Percentiles rank a stretch among this genome's conserved stretches.
Evolutionary conservation across 37 sponge, comb jelly and placozoan genomes (phyloP).

Genomic region (Amphimedon queenslandica): DNA sequence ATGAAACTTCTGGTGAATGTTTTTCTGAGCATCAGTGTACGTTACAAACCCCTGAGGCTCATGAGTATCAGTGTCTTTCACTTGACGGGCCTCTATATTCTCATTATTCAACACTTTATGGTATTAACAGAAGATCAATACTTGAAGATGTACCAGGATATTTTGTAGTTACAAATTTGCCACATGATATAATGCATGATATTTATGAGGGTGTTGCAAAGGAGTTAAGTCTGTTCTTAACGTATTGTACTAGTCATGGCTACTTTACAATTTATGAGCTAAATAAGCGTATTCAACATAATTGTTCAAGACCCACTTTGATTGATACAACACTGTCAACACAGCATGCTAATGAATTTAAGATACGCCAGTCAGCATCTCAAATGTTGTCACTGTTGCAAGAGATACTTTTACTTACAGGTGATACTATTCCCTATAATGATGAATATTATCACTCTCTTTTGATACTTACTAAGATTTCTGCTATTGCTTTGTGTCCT

Average conservation of each 20-base stretch:
- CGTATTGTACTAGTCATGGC: not conserved
- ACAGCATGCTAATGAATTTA: not conserved
- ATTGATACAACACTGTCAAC: not conserved
- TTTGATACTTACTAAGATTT: not conserved
- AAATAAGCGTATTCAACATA: not conserved
- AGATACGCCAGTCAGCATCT: conserved; percentile 16
- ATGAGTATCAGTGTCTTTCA: not conserved
- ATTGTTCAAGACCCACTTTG: too few relatives aligned
- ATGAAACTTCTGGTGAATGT: not conserved
- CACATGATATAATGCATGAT: conserved; percentile 47
- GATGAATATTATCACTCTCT: not conserved
- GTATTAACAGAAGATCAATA: conserved; percentile 1
- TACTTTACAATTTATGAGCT: conserved; percentile 9
- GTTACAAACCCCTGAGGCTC: conserved; percentile 1
- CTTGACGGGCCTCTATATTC: not conserved
- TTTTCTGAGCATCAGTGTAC: not conserved
- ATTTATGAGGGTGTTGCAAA: conserved; percentile 87
- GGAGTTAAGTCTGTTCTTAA: conserved; percentile 70
- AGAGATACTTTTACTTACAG: not conserved
- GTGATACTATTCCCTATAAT: conserved; percentile 3
- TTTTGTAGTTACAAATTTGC: conserved; percentile 8
- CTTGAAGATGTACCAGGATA: conserved; percentile 17
- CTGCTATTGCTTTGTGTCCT: not conserved
- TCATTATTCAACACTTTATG: conserved; percentile 15
- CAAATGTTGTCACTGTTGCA: conserved; percentile 4